phyloP scores from a whole-genome alignment of 2,113 vertebrate species.

The Python bivittatus region DNA sequence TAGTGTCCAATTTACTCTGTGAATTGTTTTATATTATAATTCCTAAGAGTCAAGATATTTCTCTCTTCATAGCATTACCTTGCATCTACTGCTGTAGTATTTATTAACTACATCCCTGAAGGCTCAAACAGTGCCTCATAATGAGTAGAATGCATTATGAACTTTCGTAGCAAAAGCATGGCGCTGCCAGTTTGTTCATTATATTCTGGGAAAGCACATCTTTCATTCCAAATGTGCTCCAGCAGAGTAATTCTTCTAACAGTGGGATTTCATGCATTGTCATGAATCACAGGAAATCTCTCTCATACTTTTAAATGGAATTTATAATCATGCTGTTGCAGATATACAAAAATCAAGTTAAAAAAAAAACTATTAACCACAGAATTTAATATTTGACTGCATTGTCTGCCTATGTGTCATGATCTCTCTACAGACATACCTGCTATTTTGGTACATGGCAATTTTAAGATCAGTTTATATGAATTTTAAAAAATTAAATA shows the following conservation, averaged over 20 bases:
- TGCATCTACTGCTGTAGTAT: not conserved
- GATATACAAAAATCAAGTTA: slow-evolving; percentile 19
- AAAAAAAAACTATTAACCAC: not conserved
- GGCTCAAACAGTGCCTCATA: slow-evolving; percentile 21
- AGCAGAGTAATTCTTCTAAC: slow-evolving; percentile 20
- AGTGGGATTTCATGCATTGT: slow-evolving; percentile 32
- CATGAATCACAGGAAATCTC: slow-evolving; percentile 31
- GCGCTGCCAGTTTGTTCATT: not conserved
- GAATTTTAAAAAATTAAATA: not conserved
- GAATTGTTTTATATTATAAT: not conserved
- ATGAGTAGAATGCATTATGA: slow-evolving; percentile 23
- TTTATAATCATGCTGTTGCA: slow-evolving; percentile 26
- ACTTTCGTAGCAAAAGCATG: not conserved
- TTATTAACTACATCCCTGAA: slow-evolving; percentile 21
- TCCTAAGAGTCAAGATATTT: not conserved
- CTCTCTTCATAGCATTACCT: slow-evolving; percentile 13
- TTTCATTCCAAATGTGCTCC: slow-evolving; percentile 16
- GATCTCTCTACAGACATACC: not conserved
- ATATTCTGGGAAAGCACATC: slow-evolving; percentile 24
- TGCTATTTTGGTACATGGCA: not conserved
- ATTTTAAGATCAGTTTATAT: not conserved
- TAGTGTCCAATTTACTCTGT: not conserved
- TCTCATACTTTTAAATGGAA: slow-evolving; percentile 23
- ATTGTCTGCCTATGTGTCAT: not conserved
- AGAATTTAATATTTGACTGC: not conserved